Base-by-base conservation (phyloP, 2,888 invertebrate species). In the Drosophila gaucha region DNA sequence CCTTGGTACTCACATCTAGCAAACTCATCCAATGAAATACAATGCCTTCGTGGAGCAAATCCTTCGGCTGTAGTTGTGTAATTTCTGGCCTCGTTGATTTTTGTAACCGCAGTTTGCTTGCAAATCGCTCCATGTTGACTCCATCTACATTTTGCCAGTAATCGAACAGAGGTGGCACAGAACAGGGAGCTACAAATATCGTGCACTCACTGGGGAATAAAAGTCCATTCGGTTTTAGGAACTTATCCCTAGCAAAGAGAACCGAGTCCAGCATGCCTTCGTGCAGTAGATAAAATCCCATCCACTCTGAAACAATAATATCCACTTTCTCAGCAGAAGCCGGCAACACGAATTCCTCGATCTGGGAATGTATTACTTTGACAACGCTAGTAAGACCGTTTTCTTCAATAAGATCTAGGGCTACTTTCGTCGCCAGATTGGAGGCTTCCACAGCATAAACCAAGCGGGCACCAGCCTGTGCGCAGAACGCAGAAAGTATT, bases 201-300 rank as follows among this genome's bases (percentile, higher is more conserved):
- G 93, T 92, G 0, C 95, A 94, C 76, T 93, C 93, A 78, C 95
- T 94, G 1, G 97, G 97, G 90, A 97, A 96, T 91, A 97, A 93
- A 4, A 93, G 89, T 0, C 97, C 97, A 20, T 93, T 92, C 80
- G 94, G 92, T 85, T 95, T 95, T 0, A 98, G 92, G 91, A 96
- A 97, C 69, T 94, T 94, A 88, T 98, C 96, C 78, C 97, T 93
- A 0, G 97, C 97, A 80, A 92, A 92, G 10, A 98, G 92, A 3
- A 99, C 96, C 0, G 98, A 97, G 90, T 98, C 96, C 54, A 99
- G 91, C 99, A 99, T 99, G 6, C 97, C 97, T 92, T 99, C 98
- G 89, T 98, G 98, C 14, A 99, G 92, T 30, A 99, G 93, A 92
- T 97, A 98, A 91, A 98, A 98, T 0, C 98, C 98, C 98, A 99